Evolutionary conservation across 2,797 vertebrate species (phyloP).

Genomic region (Notolepis coatsorum): DNA sequence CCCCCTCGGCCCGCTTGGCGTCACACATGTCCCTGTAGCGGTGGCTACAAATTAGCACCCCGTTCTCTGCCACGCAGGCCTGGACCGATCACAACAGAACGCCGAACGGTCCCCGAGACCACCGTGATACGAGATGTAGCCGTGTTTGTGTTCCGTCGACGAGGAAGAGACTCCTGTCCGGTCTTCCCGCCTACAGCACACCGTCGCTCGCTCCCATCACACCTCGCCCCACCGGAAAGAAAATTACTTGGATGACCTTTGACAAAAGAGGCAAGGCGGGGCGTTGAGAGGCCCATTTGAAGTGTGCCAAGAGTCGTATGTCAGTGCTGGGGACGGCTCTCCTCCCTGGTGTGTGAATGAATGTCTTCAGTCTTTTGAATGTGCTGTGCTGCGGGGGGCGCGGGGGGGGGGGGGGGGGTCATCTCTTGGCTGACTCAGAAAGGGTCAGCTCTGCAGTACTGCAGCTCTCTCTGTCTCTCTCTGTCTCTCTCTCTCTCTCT

Average conservation of each 20-base stretch:
- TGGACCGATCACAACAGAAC: neutral
- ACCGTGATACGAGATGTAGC: no score
- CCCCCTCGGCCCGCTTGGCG: conserved; percentile 51
- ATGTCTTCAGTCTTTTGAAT: conserved; percentile 33
- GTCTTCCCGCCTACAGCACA: no score
- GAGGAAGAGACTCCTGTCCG: no score
- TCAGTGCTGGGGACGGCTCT: neutral
- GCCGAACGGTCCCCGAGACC: no score
- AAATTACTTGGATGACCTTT: neutral
- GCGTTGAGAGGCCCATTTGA: neutral
- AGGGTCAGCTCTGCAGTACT: conserved; percentile 1
- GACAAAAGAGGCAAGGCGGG: neutral
- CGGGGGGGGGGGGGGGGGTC: conserved; percentile 9
- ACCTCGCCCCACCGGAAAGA: neutral
- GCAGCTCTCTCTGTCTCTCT: neutral
- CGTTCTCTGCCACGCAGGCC: conserved; percentile 14
- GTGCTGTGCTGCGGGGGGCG: conserved; percentile 12
- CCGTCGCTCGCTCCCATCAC: neutral
- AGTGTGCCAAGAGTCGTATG: neutral
- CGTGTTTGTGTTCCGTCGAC: no score
- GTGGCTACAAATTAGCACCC: conserved; percentile 57
- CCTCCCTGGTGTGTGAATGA: conserved; percentile 40
- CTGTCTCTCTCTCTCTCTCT: no score
- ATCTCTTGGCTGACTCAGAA: conserved; percentile 44
- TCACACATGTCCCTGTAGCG: conserved; percentile 56